Evolutionary conservation across 2,888 invertebrate genomes (phyloP).

Genomic region (Parnassius smintheus): DNA sequence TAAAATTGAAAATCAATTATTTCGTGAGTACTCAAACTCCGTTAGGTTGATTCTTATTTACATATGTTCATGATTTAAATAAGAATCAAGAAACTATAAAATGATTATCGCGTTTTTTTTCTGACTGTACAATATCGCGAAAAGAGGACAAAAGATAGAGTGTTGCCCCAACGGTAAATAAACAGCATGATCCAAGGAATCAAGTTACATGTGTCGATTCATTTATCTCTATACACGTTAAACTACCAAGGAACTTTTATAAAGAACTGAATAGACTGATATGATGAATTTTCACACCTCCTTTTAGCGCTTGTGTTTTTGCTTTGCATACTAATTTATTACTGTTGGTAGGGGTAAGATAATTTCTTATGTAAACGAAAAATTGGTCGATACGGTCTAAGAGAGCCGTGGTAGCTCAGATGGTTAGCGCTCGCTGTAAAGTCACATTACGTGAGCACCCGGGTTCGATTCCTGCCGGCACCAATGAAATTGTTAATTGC

Average conservation of each 20-base stretch:
- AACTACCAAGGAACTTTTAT: slow-evolving; percentile 26
- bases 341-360: slow-evolving; percentile 4
- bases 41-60: no score
- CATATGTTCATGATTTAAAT: no score
- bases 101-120: slow-evolving; percentile 25
- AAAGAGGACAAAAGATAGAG: slow-evolving; percentile 57
- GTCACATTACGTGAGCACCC: no score
- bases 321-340: slow-evolving; percentile 28
- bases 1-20: no score
- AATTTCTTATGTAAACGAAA: slow-evolving; percentile 16
- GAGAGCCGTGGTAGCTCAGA: no score
- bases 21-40: no score
- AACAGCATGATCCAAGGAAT: slow-evolving; percentile 59
- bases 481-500: no score
- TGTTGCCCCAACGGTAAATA: slow-evolving; percentile 53
- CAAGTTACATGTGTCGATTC: slow-evolving; percentile 58
- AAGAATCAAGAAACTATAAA: not conserved
- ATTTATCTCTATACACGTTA: slow-evolving; percentile 34
- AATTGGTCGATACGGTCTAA: no score
- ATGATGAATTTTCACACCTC: slow-evolving; percentile 31
- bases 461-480: no score
- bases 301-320: slow-evolving; percentile 29
- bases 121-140: slow-evolving; percentile 43
- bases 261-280: slow-evolving; percentile 21
- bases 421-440: no score